phyloP scores from a whole-genome alignment of 1,140 invertebrate genomes.

The Semibalanus balanoides region DNA sequence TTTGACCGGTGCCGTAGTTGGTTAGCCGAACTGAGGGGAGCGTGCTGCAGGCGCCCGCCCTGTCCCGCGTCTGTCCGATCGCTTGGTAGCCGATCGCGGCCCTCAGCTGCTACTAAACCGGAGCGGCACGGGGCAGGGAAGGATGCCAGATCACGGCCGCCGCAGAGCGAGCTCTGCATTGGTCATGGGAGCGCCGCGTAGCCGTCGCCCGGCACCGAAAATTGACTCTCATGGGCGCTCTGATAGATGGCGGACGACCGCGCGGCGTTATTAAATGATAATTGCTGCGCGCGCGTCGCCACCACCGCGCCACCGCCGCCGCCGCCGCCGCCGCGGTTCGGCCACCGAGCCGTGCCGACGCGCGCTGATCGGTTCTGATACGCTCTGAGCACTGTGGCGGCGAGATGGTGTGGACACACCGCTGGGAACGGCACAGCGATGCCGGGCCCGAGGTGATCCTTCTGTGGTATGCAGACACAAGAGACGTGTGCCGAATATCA shows the following conservation, averaged over 20 bases:
- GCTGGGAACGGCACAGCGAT: background rate
- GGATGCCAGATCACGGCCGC: background rate
- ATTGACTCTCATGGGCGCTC: background rate
- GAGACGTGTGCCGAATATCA: background rate
- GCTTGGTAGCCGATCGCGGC: background rate
- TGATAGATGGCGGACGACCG: background rate
- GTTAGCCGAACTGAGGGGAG: too few relatives aligned
- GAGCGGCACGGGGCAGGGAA: too few relatives aligned
- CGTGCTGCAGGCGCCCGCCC: too few relatives aligned
- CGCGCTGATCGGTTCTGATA: too few relatives aligned
- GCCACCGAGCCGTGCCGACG: background rate
- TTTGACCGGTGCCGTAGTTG: too few relatives aligned
- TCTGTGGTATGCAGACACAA: background rate
- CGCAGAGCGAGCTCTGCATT: background rate
- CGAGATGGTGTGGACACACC: too few relatives aligned
- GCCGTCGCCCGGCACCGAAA: background rate
- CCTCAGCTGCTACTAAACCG: background rate
- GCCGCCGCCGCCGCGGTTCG: background rate
- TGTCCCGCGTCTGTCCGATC: background rate
- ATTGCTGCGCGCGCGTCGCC: background rate
- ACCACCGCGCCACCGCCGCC: too few relatives aligned
- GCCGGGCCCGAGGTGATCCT: too few relatives aligned
- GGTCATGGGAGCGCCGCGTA: background rate
- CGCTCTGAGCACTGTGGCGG: too few relatives aligned
- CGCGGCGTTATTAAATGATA: background rate